Evolutionary conservation across 2,797 vertebrate genomes (phyloP).

Genomic region (Gila robusta): DNA sequence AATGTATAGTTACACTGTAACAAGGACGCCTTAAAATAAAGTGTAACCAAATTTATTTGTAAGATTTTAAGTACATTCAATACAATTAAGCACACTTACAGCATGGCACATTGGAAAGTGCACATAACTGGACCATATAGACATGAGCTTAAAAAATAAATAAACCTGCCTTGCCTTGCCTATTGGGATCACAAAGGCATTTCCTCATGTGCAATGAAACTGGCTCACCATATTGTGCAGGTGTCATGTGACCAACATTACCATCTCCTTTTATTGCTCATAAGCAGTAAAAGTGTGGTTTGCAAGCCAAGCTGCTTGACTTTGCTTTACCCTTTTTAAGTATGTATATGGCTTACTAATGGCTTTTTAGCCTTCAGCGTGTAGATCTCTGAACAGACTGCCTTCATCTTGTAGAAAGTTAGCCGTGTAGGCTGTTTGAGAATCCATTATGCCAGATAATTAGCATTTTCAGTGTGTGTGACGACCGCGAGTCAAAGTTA

Average conservation of each 20-base stretch:
- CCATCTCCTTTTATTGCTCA: slow-evolving; percentile 27
- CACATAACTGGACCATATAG: neutral
- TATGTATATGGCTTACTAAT: neutral
- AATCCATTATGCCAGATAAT: slow-evolving; percentile 12
- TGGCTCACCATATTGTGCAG: neutral
- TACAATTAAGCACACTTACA: neutral
- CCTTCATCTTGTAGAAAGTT: neutral
- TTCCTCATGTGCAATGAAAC: slow-evolving; percentile 9
- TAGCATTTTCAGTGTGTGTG: slow-evolving; percentile 1
- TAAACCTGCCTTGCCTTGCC: too few relatives aligned
- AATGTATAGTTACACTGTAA: neutral
- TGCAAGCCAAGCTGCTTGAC: slow-evolving; percentile 29
- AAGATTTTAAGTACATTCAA: neutral
- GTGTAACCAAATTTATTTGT: neutral
- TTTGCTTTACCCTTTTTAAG: slow-evolving; percentile 39
- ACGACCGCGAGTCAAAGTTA: neutral
- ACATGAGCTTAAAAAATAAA: neutral
- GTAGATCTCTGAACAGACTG: slow-evolving; percentile 7
- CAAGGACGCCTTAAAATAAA: neutral
- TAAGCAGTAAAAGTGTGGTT: slow-evolving; percentile 14
- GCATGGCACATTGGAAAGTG: too few relatives aligned
- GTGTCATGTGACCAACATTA: slow-evolving; percentile 10
- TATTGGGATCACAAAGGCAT: neutral
- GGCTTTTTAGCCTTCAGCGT: slow-evolving; percentile 2
- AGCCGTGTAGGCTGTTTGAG: slow-evolving; percentile 14